Evolutionary conservation across 2,113 vertebrate genomes (phyloP), one percentile per base, ranked within the genome.

Genomic region (Thymallus thymallus): DNA sequence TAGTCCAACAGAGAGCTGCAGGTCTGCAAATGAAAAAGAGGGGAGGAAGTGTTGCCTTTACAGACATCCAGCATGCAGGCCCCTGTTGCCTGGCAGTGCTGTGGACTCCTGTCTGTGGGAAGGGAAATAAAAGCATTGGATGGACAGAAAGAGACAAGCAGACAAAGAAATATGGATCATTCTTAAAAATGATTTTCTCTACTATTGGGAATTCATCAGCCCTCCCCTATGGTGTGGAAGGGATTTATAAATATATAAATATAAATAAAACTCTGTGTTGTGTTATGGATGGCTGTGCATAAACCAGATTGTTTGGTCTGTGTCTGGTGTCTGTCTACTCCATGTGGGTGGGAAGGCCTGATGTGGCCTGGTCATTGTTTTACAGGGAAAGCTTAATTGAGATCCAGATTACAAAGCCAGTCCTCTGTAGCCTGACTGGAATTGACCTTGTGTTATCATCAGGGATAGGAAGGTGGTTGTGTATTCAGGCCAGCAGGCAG

Each of bases 11-110:
- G 87, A 82, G 86, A 90, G 84, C 86, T 79, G 71, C 68, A 65
- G 85, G 85, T 88, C 86, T 88, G 86, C 81, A 88, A 91, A 92
- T 88, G 80, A 90, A 88, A 83, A 45, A 68, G 78, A 32, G 61
- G 82, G 78, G 24, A 78, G 70, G 84, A 78, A 82, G 76, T 58
- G 73, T 71, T 71, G 84, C 76, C 74, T 83, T 83, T 75, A 80
- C 80, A 78, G 82, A 86, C 48, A 51, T 18, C 16, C 48, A 16
- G 48, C 48, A 85, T 84, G 65, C 65, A 80, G 86, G 83, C 84
- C 86, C 35, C 80, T 69, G 73, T 81, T 80, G 79, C 76, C 35
- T 41, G 35, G 35, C 7, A 10, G 35, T 41, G 35, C 35, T 41
- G 35, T 41, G 35, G 35, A 81, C 84, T 46, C 68, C 78, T 78